Conservation (phyloP, 2,113 vertebrate species). For the Chaenocephalus aceratus region DNA sequence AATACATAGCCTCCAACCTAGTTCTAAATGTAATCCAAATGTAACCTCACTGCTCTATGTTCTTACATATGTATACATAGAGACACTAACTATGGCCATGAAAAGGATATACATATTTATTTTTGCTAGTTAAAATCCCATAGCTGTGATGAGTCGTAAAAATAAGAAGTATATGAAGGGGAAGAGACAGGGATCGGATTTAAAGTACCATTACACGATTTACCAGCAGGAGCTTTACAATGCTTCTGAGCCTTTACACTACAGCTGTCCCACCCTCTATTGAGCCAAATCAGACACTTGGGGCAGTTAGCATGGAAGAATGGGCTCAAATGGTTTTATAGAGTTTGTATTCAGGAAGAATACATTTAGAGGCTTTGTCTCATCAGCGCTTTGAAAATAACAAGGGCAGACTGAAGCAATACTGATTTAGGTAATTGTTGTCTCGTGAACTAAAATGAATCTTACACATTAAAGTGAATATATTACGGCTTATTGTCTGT, state of each 20-base stretch:
- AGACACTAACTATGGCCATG: slow-evolving; percentile 9
- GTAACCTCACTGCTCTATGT: slow-evolving; percentile 5
- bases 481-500: background rate
- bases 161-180: background rate
- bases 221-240: slow-evolving; percentile 32
- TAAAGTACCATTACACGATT: slow-evolving; percentile 21
- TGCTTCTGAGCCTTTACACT: slow-evolving; percentile 1
- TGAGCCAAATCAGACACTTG: slow-evolving; percentile 28
- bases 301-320: slow-evolving; percentile 1
- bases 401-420: background rate
- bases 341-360: slow-evolving; percentile 2
- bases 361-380: slow-evolving; percentile 16
- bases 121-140: background rate
- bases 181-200: slow-evolving; percentile 15
- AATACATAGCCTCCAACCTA: slow-evolving; percentile 17
- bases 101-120: background rate
- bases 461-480: background rate
- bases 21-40: slow-evolving; percentile 30
- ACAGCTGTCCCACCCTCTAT: slow-evolving; percentile 10
- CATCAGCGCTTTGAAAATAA: slow-evolving; percentile 9
- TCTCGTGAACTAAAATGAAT: background rate
- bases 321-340: slow-evolving; percentile 17
- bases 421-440: background rate
- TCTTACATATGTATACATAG: background rate
- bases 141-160: background rate